phyloP scores from a whole-genome alignment of 2,113 vertebrate species.

The Cebus imitator region DNA sequence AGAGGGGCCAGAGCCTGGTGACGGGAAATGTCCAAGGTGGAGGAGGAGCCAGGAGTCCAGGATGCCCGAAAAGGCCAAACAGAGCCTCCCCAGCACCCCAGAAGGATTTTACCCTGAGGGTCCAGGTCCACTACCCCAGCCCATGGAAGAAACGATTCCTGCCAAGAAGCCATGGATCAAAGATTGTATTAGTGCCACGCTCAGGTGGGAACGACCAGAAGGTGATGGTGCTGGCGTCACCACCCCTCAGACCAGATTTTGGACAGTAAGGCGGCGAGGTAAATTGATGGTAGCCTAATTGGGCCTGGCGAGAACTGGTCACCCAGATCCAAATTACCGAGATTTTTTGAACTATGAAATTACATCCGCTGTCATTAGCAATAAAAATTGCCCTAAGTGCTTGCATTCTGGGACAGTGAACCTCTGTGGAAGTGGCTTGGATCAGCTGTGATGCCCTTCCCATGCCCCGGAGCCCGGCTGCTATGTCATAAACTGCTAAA shows the following conservation, averaged over 20 bases:
- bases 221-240: accelerated
- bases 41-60: neutral
- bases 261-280: accelerated
- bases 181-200: accelerated
- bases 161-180: accelerated
- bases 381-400: neutral
- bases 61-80: neutral
- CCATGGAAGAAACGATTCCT: neutral
- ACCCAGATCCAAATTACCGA: neutral
- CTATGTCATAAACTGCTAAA: neutral
- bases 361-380: neutral
- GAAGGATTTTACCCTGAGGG: neutral
- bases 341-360: neutral
- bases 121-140: neutral
- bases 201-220: accelerated
- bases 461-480: too few species aligned
- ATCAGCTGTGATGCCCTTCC: accelerated
- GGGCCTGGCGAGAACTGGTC: neutral
- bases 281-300: neutral
- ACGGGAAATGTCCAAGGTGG: neutral
- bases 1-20: neutral
- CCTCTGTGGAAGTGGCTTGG: neutral
- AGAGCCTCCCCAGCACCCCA: neutral
- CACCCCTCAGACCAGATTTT: accelerated
- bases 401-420: too few species aligned